Base-by-base conservation (phyloP, 2,888 invertebrate genomes). In the Caenorhabditis becei region DNA sequence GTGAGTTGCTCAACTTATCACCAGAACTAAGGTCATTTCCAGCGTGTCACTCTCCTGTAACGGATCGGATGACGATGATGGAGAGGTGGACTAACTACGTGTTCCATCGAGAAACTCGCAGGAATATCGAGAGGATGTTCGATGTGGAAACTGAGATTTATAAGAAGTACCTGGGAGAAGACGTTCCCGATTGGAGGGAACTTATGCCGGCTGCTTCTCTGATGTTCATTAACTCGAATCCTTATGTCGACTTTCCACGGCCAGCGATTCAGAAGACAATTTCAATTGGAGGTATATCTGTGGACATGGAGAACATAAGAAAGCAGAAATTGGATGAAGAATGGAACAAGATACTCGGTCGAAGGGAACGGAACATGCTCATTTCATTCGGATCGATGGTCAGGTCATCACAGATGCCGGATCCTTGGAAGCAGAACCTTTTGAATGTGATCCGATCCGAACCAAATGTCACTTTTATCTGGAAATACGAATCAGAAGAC, bases 231-330 rank as follows among this genome's bases (percentile, higher is more conserved):
- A 84, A 84, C 49, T 77, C 82, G 2, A 84, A 80, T 65, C 83
- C 83, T 35, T 82, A 82, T 49, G 23, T 84, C 7, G 78, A 84
- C 54, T 84, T 82, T 56, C 80, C 84, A 23, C 65, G 82, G 16
- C 80, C 84, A 35, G 49, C 69, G 1, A 49, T 80, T 28, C 80
- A 75, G 62, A 84, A 84, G 44, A 80, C 77, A 2, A 58, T 84
- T 44, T 70, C 81, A 53, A 80, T 84, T 23, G 84, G 84, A 47
- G 84, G 84, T 44, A 84, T 84, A 23, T 69, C 80, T 11, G 82
- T 82, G 26, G 63, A 83, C 35, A 66, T 62, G 47, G 23, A 72
- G 35, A 70, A 78, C 28, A 70, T 70, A n/a, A 56, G 44, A 59
- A 44, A 49, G 2, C 56, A 70, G 20, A 70, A 77, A 41, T 23